Evolutionary conservation across 2,113 vertebrate species (phyloP).

Genomic region (Dolichallabes microphthalmus): DNA sequence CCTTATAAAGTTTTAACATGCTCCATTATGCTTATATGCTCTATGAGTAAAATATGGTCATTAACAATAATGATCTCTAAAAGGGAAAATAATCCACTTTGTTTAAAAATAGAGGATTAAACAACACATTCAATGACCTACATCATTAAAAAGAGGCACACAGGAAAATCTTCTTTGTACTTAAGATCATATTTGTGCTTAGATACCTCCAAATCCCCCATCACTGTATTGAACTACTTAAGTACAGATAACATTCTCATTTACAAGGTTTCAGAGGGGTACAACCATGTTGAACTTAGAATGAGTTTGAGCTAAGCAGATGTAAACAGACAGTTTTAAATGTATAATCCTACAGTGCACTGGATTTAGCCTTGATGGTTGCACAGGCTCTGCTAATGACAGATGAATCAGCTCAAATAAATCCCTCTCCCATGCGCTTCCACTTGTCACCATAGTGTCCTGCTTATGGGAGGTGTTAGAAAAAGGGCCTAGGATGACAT

Average conservation of each 20-base stretch:
- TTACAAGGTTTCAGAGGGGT: slow-evolving; percentile 40
- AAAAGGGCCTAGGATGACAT: slow-evolving; percentile 27
- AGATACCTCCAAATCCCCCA: slow-evolving; percentile 21
- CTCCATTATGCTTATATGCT: slow-evolving; percentile 30
- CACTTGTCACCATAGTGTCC: slow-evolving; percentile 35
- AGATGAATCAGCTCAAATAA: slow-evolving; percentile 46
- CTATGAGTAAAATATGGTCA: slow-evolving; percentile 35
- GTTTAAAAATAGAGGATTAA: slow-evolving; percentile 43
- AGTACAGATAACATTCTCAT: slow-evolving; percentile 39
- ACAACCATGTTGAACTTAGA: slow-evolving; percentile 35
- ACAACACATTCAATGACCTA: slow-evolving; percentile 18
- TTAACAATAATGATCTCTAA: slow-evolving; percentile 51
- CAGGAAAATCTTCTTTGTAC: not conserved
- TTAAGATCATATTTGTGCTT: not conserved
- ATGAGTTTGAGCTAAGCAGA: slow-evolving; percentile 38
- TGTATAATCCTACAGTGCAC: slow-evolving; percentile 48
- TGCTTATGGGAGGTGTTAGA: slow-evolving; percentile 40
- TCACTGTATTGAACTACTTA: slow-evolving; percentile 29
- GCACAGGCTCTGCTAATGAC: slow-evolving; percentile 37
- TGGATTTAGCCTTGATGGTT: slow-evolving; percentile 44
- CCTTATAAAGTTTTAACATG: slow-evolving; percentile 35
- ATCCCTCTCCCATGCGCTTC: slow-evolving; percentile 30
- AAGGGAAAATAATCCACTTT: slow-evolving; percentile 35
- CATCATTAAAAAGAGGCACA: slow-evolving; percentile 19
- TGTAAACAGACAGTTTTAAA: slow-evolving; percentile 35